Base-by-base conservation (phyloP, 2,113 vertebrate species). In the Oncorhynchus tshawytscha region DNA sequence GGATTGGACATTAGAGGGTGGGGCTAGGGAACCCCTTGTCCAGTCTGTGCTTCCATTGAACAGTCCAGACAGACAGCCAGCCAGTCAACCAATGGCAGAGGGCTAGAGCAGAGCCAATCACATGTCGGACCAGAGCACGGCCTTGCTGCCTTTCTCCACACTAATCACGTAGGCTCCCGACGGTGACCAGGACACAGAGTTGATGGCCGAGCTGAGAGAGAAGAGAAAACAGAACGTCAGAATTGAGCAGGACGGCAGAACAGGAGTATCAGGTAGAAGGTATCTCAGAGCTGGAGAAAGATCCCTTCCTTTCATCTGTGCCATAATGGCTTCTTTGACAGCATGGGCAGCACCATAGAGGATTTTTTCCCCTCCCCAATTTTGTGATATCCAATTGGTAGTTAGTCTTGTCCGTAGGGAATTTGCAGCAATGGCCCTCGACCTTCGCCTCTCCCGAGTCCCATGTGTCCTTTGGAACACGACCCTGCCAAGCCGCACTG, bases 71-170 rank as follows among this genome's bases (percentile, higher is more conserved):
- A 20, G 31, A 45, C 49, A 48, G 24, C 9, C 31, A 22, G 9
- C 25, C 25, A 9, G 70, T 7, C 64, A 66, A 31, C 74, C 74
- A 49, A 78, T 57, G 64, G 60, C 45, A 59, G 51, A 16, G 1
- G 31, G 54, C 27, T 2, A 12, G 48, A 29, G 57, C 4, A 9
- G 57, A 59, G 16, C 1, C 73, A 71, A 67, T 99, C 93, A 99
- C 48, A 96, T 90, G 34, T 97, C 97, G 0, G 97, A 93, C 98
- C 98, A 99, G 57, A 99, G 92, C 78, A 98, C 95, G n/a, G 95
- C 96, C 80, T 92, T 95, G 90, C 94, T 96, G 83, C 96, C 95
- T 83, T 98, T 99, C 92, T 99, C 98, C 91, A 99, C 97, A 12
- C 95, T 99, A 80, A 95, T 92, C 48, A 99, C 95, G 0, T 94